Percentiles rank a stretch among this genome's conserved stretches.
These are phyloP conservation scores for Limnephilus auricula DNA, from an alignment of 2,888 invertebrate species.

Conservation along the genomic window DNA sequence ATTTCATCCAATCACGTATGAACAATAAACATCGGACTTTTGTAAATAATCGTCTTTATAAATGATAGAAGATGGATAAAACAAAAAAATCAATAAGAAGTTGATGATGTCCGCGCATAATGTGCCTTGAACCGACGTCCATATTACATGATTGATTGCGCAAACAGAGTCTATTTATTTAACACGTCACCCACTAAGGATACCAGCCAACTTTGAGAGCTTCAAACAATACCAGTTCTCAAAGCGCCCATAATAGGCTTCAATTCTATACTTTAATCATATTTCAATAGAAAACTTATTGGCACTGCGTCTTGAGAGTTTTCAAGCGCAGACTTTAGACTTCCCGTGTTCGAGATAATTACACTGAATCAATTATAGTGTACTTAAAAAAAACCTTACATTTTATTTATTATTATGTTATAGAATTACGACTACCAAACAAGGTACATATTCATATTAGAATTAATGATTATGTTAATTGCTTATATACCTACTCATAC, in stretches of 20 bases:
- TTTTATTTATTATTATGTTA: not conserved
- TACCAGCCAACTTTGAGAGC: not conserved
- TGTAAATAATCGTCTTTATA: not conserved
- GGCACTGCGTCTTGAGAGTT: not conserved
- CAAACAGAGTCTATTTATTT: not conserved
- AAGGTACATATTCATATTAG: not conserved
- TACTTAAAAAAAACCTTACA: not conserved
- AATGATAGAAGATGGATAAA: not conserved
- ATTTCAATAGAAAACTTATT: constrained; percentile 2
- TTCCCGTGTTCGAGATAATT: too few species aligned
- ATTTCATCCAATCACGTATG: not conserved
- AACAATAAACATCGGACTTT: not conserved
- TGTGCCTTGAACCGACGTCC: not conserved
- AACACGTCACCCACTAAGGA: not conserved
- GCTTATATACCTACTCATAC: not conserved
- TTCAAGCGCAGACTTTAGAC: not conserved
- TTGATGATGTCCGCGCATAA: not conserved
- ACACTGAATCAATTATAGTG: not conserved
- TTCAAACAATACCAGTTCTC: not conserved
- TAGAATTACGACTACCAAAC: not conserved
- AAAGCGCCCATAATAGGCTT: not conserved
- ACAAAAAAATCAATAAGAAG: not conserved
- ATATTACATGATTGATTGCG: not conserved
- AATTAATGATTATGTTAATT: not conserved
- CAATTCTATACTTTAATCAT: not conserved